Evolutionary conservation across 1,140 invertebrate genomes (phyloP), one percentile per base, ranked within the genome.

Genomic region (Adoxophyes honmai): DNA sequence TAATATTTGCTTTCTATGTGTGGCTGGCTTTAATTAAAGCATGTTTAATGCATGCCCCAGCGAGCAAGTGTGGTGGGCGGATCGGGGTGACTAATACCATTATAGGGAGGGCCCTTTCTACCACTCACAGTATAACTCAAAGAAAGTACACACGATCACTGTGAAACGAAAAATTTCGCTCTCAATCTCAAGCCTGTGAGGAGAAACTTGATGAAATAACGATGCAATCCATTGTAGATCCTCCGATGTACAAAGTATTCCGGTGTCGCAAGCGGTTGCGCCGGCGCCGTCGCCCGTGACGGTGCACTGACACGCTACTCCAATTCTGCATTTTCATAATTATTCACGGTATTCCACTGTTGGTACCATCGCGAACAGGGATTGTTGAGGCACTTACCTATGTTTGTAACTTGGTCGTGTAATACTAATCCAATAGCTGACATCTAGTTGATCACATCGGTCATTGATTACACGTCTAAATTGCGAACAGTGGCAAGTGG

Each of bases 261-360:
- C 28, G 42, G 42, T 48, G 42, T 48, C 42, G 42, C 21, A 48
- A 48, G 21, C 0, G 16, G 11, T 21, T 21, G 42, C 42, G 21
- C 16, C 42, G 21, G 42, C 39, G 39, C 39, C 39, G 39, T 18
- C 39, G 39, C 39, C 39, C 39, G 39, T 44, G 39, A 44, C 39
- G 39, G 38, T 15, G 38, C 16, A 14, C 21, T 16, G 21, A 21
- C 18, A 28, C 42, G 42, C 18, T 21, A 33, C n/a, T 48, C 42
- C 21, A 4, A 44, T n/a, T 10, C 7, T 39, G 14, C 10, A 39
- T 16, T 39, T 15, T 16, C 36, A 39, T 11, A n/a, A n/a, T n/a
- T n/a, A n/a, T n/a, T n/a, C n/a, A n/a, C n/a, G n/a, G n/a, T n/a
- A n/a, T n/a, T n/a, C n/a, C n/a, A n/a, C n/a, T n/a, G n/a, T n/a